A percentile compares a stretch with the other conserved stretches of the same genome.
phyloP scores from a whole-genome alignment of 2,113 vertebrate genomes.

The Silurus asotus region DNA sequence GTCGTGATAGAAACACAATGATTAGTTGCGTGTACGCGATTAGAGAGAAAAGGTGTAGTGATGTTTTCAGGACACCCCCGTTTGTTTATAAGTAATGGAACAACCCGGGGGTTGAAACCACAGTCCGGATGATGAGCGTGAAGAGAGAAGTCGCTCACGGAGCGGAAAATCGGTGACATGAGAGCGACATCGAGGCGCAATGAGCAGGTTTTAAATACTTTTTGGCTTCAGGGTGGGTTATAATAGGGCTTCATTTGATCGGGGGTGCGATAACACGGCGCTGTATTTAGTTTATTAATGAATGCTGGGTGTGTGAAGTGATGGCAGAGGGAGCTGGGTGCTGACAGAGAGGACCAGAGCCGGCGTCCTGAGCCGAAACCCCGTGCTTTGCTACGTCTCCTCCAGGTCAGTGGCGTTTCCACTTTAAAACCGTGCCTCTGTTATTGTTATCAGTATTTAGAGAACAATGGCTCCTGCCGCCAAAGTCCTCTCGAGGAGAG shows the following conservation, averaged over 20 bases:
- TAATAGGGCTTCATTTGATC: background rate
- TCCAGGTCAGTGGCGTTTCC: background rate
- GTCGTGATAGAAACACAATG: background rate
- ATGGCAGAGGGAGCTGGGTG: background rate
- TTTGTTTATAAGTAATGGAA: background rate
- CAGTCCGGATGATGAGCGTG: constrained; percentile 4
- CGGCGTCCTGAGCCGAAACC: background rate
- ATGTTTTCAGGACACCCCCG: background rate
- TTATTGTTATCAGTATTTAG: no score
- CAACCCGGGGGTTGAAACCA: constrained; percentile 5
- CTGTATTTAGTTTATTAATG: background rate
- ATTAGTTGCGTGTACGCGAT: no score
- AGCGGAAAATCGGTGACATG: background rate
- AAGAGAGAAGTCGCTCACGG: background rate
- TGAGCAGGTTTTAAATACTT: background rate
- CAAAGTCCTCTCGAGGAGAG: no score
- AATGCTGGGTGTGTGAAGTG: background rate
- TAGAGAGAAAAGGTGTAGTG: background rate
- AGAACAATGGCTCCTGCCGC: no score
- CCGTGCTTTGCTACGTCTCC: background rate
- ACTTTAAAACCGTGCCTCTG: no score
- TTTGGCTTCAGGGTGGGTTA: no score
- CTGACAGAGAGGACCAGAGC: background rate
- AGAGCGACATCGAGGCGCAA: background rate
- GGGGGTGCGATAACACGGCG: background rate